A percentile compares a stretch with the other conserved stretches of the same genome.
Conservation (phyloP, 2,797 vertebrate genomes). For the Diplodus sargus region DNA sequence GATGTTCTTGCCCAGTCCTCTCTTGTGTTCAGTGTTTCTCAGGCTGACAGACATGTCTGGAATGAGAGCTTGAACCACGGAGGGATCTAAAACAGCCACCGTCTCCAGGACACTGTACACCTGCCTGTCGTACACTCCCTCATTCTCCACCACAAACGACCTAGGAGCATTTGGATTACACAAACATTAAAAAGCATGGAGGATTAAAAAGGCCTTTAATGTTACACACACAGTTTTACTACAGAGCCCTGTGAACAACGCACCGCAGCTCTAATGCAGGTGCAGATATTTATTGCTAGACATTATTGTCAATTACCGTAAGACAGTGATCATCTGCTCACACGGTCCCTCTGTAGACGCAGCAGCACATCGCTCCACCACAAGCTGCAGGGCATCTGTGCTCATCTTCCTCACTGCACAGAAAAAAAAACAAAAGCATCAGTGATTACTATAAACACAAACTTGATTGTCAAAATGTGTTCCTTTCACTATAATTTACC, state of each 20-base stretch:
- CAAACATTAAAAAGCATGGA: background rate
- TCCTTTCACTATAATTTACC: slow-evolving; percentile 24
- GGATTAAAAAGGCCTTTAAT: background rate
- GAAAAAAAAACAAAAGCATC: background rate
- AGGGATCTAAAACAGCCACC: slow-evolving; percentile 86
- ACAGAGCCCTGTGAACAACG: background rate
- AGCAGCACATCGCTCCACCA: slow-evolving; percentile 90
- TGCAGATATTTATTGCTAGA: slow-evolving; percentile 29
- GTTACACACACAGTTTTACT: background rate
- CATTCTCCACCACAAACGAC: slow-evolving; percentile 92
- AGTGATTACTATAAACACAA: slow-evolving; percentile 23
- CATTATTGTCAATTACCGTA: slow-evolving; percentile 85
- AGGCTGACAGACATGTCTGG: slow-evolving; percentile 89
- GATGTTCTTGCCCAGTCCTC: slow-evolving; percentile 92
- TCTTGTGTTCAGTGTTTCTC: slow-evolving; percentile 90
- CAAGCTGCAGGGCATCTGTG: slow-evolving; percentile 89
- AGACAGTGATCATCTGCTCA: slow-evolving; percentile 86
- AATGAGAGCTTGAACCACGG: slow-evolving; percentile 86
- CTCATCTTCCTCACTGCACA: slow-evolving; percentile 91
- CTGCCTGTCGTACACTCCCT: slow-evolving; percentile 88
- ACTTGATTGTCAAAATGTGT: slow-evolving; percentile 16
- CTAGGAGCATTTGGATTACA: slow-evolving; percentile 76
- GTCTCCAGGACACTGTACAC: slow-evolving; percentile 90
- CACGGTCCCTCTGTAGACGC: slow-evolving; percentile 82
- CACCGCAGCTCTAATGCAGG: slow-evolving; percentile 1